Percentiles rank a stretch among this genome's conserved stretches.
These are phyloP conservation scores for Pteropus alecto DNA, from an alignment of 2,113 vertebrate species.

Conservation along the genomic window DNA sequence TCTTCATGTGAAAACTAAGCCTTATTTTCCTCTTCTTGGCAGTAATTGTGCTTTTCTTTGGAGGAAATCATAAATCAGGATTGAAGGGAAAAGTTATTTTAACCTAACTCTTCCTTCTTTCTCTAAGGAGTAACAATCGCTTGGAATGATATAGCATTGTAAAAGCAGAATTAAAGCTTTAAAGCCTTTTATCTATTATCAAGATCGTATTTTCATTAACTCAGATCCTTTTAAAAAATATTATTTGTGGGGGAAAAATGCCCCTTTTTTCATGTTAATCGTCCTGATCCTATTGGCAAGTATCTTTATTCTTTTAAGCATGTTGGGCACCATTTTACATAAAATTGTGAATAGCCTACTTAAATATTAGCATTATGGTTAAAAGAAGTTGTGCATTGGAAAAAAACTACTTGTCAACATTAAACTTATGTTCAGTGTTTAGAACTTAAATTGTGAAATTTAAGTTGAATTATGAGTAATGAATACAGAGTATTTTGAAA, in stretches of 20 bases:
- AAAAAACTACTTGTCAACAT: background rate
- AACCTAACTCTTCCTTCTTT: constrained; percentile 7
- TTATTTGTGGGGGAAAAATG: background rate
- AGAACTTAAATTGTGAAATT: background rate
- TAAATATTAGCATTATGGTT: background rate
- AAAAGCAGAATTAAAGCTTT: background rate
- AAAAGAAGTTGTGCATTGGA: background rate
- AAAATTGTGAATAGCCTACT: background rate
- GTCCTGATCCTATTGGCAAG: background rate
- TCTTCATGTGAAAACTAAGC: constrained; percentile 39
- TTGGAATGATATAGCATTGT: background rate
- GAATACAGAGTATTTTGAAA: constrained; percentile 31
- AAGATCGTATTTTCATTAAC: background rate
- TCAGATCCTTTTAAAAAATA: background rate
- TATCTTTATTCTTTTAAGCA: background rate
- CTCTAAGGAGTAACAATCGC: background rate
- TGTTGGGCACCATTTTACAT: background rate
- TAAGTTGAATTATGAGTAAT: background rate
- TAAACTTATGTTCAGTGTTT: background rate
- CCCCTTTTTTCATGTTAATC: background rate
- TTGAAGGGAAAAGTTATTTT: constrained; percentile 55
- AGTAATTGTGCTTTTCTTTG: constrained; percentile 56
- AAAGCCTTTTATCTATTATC: background rate
- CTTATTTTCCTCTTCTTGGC: constrained; percentile 55
- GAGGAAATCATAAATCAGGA: constrained; percentile 60